phyloP scores from a whole-genome alignment of 2,888 invertebrate genomes.

The Polyploca ridens region DNA sequence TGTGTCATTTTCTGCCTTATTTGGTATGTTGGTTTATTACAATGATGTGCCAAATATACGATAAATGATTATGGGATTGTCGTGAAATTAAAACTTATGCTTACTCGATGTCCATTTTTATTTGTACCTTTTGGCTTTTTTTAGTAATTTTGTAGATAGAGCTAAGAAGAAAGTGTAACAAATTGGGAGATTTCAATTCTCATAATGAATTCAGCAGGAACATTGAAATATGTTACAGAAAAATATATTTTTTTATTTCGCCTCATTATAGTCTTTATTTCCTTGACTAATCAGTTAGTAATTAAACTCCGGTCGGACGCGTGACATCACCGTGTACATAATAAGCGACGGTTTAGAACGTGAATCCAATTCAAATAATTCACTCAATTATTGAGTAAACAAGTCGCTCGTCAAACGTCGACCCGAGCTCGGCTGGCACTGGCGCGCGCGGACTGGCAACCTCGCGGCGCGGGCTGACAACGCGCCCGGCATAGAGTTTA shows the following conservation, averaged over 20 bases:
- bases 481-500: constrained; percentile 15
- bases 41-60: background rate
- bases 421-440: background rate
- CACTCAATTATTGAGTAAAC: constrained; percentile 13
- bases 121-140: background rate
- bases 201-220: too few relatives aligned
- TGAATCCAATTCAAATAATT: background rate
- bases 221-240: background rate
- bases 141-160: too few relatives aligned
- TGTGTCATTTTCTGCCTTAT: too few relatives aligned
- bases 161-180: too few relatives aligned
- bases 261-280: background rate
- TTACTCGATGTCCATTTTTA: background rate
- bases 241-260: background rate
- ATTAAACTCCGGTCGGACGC: background rate
- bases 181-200: too few relatives aligned
- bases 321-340: background rate
- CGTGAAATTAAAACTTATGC: background rate
- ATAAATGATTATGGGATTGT: background rate
- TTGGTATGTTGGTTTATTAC: background rate
- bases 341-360: background rate
- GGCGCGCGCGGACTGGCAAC: constrained; percentile 15
- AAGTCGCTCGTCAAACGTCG: constrained; percentile 11
- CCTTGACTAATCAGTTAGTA: background rate
- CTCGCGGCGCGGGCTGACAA: constrained; percentile 15